phyloP scores from a whole-genome alignment of 2,797 vertebrate genomes.

The Danio choprae region DNA sequence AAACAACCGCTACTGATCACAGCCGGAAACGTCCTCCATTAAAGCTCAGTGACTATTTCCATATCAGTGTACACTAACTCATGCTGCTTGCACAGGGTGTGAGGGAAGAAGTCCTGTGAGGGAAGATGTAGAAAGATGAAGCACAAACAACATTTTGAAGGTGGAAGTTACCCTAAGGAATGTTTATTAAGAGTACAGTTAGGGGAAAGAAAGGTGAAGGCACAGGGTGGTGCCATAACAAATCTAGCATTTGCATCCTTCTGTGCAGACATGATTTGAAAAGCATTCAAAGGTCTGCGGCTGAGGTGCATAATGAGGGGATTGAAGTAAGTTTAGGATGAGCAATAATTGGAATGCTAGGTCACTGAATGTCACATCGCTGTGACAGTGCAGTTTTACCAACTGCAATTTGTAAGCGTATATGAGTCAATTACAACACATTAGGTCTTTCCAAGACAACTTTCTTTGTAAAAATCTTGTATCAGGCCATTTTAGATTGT shows the following conservation, averaged over 20 bases:
- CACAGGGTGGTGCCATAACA: background rate
- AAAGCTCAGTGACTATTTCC: conserved; percentile 4
- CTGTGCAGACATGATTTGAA: background rate
- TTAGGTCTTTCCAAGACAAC: too few species aligned
- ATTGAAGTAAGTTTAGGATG: background rate
- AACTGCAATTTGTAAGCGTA: too few species aligned
- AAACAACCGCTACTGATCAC: conserved; percentile 10
- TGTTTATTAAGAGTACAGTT: background rate
- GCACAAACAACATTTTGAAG: background rate
- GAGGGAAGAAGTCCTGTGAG: background rate
- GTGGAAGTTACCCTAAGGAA: background rate
- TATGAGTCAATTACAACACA: too few species aligned
- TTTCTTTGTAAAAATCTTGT: too few species aligned
- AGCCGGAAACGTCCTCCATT: background rate
- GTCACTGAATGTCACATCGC: background rate
- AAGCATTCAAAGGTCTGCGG: background rate
- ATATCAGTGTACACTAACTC: background rate
- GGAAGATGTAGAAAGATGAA: conserved; percentile 18
- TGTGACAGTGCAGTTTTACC: background rate
- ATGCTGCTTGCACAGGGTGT: conserved; percentile 1
- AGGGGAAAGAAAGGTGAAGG: too few species aligned
- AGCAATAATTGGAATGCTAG: background rate
- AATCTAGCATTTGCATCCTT: background rate
- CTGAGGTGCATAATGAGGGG: background rate
- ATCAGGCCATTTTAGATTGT: too few species aligned